Conservation (phyloP, 2,113 vertebrate genomes). For the Sinocyclocheilus anshuiensis region DNA sequence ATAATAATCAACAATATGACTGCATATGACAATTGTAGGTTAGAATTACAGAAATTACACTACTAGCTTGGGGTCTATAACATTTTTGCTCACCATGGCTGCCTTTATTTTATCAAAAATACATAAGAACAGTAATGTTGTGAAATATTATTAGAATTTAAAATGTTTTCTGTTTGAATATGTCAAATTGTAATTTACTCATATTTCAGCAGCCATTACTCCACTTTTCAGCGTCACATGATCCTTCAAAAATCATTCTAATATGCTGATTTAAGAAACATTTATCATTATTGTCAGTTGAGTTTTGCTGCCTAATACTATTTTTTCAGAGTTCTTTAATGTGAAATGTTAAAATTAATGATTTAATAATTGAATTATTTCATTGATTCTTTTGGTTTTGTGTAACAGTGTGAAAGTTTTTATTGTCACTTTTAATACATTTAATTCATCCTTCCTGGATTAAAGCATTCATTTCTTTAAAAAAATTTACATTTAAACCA, state of each 20-base stretch:
- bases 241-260: not conserved
- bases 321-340: too few relatives aligned
- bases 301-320: not conserved
- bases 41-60: not conserved
- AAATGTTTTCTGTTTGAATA: too few relatives aligned
- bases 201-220: not conserved
- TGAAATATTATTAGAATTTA: not conserved
- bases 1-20: not conserved
- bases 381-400: not conserved
- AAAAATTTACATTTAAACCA: not conserved
- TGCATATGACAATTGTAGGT: slow-evolving; percentile 38
- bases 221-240: not conserved
- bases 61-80: not conserved
- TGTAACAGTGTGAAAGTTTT: not conserved
- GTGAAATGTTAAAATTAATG: too few relatives aligned
- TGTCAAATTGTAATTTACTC: not conserved
- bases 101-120: not conserved
- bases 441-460: not conserved
- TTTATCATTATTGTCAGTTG: not conserved
- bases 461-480: not conserved
- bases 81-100: not conserved
- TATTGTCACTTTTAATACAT: not conserved
- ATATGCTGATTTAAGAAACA: not conserved
- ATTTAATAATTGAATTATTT: too few relatives aligned
- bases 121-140: not conserved